Evolutionary conservation across 2,797 vertebrate genomes (phyloP).

Genomic region (Hirundo rustica): DNA sequence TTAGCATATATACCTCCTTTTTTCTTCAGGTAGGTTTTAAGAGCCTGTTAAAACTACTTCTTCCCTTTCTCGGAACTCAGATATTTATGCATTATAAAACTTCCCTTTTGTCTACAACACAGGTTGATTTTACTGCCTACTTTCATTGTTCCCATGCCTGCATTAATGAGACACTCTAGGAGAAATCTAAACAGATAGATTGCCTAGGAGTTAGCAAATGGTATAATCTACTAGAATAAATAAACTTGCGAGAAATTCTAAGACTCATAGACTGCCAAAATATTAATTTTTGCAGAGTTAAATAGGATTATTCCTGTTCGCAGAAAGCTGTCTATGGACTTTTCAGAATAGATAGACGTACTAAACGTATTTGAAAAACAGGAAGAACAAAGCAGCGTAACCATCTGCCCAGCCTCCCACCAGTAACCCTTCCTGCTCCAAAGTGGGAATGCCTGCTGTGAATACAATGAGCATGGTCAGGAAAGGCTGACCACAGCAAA

Average conservation of each 20-base stretch:
- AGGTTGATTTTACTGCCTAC: not conserved
- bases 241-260: not conserved
- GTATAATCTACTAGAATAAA: not conserved
- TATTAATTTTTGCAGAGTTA: not conserved
- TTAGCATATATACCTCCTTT: not conserved
- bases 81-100: not conserved
- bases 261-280: not conserved
- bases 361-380: not conserved
- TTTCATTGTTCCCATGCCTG: not conserved
- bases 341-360: not conserved
- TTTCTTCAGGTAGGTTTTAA: not conserved
- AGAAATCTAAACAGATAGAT: not conserved
- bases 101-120: not conserved
- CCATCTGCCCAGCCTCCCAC: not conserved
- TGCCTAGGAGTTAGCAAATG: not conserved
- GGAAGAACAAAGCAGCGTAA: not conserved
- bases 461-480: not conserved
- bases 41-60: not conserved
- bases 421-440: not conserved
- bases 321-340: not conserved
- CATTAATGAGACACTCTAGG: not conserved
- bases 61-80: not conserved
- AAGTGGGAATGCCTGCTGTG: not conserved
- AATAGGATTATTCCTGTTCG: not conserved
- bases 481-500: not conserved